Conservation (phyloP, 2,797 vertebrate genomes). For the Anabacerthia variegaticeps region DNA sequence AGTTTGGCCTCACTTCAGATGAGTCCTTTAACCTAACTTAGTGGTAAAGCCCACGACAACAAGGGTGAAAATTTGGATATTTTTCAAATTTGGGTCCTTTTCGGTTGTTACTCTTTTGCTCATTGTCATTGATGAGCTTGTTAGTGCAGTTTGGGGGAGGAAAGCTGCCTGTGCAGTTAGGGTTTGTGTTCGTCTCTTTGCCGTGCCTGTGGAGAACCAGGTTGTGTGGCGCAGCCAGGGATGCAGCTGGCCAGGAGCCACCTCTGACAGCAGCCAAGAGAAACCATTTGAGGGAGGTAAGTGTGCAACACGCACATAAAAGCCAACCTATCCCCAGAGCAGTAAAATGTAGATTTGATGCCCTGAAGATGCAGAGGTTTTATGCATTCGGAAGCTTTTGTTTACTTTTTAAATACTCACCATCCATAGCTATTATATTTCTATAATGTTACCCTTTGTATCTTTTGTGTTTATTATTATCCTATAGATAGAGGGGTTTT, state of each 20-base stretch:
- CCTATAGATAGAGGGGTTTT: background rate
- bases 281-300: background rate
- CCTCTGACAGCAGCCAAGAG: background rate
- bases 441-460: background rate
- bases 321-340: background rate
- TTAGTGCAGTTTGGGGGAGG: background rate
- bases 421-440: background rate
- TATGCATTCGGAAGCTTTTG: background rate
- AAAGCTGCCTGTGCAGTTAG: background rate
- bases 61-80: background rate
- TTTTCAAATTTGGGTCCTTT: background rate
- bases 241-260: background rate
- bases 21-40: background rate
- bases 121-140: background rate
- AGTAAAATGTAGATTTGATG: background rate
- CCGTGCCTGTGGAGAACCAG: background rate
- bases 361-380: background rate
- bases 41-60: background rate
- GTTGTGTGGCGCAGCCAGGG: background rate
- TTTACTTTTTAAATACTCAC: background rate
- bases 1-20: background rate
- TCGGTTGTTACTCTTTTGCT: background rate
- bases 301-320: background rate
- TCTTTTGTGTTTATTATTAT: background rate
- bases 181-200: background rate